Base-by-base conservation (phyloP, 2,888 invertebrate genomes). In the Xestia c-nigrum region DNA sequence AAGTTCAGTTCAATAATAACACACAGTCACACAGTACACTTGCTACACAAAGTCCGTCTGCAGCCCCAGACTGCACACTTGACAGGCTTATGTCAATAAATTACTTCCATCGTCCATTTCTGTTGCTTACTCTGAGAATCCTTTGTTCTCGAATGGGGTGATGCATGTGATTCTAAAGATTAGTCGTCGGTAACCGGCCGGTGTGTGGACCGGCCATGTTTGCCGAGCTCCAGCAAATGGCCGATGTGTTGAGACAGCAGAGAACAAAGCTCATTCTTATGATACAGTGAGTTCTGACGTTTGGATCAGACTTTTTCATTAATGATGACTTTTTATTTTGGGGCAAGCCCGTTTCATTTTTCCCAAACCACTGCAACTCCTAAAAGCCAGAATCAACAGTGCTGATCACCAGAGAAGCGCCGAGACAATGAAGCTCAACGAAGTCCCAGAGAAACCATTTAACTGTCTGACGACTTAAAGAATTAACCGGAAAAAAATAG, bases 131-230 rank as follows among this genome's bases (percentile, higher is more conserved):
- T 63, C 21, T 63, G 21, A 40, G 47, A 73, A 59, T 47, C 57
- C n/a, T 43, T 65, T 46, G 59, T 52, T 12, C 31, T 40, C 57
- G 14, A 63, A 64, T 7, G 24, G 55, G 24, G 47, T 12, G 24
- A 24, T 67, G 52, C 59, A 24, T 47, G 68, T 47, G 52, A 3
- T 47, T 63, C 63, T 68, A 55, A 40, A 68, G 55, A 69, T 64
- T 68, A 76, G 24, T 19, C 40, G 14, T 10, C 55, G 19, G 57
- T 47, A 24, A 24, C 46, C n/a, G 16, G 14, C 40, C 12, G 14
- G 9, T 14, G 24, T 46, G 19, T 40, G 24, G 7, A 9, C 24
- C 38, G 43, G 19, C 14, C 47, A 12, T 61, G 61, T 43, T 46
- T 61, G 31, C n/a, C 9, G 24, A 46, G 16, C 24, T 61, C 24